Evolutionary conservation across 1,140 invertebrate genomes (phyloP), one percentile per base, ranked within the genome.

Genomic region (Drosophila truncata): DNA sequence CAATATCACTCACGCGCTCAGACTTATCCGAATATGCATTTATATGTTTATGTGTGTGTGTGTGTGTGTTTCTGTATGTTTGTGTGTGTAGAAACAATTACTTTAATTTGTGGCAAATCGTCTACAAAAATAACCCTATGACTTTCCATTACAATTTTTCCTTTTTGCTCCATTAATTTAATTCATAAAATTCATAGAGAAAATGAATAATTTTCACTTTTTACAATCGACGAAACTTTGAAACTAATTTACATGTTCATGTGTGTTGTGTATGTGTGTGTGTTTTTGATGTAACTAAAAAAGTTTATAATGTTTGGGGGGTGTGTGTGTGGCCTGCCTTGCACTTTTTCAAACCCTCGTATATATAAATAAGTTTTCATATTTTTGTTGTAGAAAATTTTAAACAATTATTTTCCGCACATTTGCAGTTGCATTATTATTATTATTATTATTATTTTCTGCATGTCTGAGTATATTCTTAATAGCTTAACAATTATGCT

Each of bases 1-100:
- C 91, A 92, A 82, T 92, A 92, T 92, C 91, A 92, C 91, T 92
- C 91, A 84, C 91, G 80, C 91, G 74, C 81, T 92, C 91, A 92
- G 91, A 92, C 91, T 92, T 92, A 92, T 92, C 88, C 85, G 91
- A 92, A 91, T 91, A 90, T 92, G 74, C 73, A 71, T 63, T 78
- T 81, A 70, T 73, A 78, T 85, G 52, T 70, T 50, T 70, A 44
- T 71, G 52, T 75, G 52, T 71, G 14, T 71, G 52, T 42, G n/a
- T 59, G 50, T 76, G 13, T 77, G 69, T 57, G 4, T 41, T 47
- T 59, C 3, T 75, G 31, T 70, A 46, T 77, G 23, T 50, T 16
- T 44, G 27, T 66, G 39, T 61, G 23, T 63, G 37, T 69, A 33
- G 13, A 54, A 54, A 60, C 13, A 18, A 49, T 79, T 78, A 25